Conservation (phyloP, 2,797 vertebrate genomes). For the Spatula versicolor region DNA sequence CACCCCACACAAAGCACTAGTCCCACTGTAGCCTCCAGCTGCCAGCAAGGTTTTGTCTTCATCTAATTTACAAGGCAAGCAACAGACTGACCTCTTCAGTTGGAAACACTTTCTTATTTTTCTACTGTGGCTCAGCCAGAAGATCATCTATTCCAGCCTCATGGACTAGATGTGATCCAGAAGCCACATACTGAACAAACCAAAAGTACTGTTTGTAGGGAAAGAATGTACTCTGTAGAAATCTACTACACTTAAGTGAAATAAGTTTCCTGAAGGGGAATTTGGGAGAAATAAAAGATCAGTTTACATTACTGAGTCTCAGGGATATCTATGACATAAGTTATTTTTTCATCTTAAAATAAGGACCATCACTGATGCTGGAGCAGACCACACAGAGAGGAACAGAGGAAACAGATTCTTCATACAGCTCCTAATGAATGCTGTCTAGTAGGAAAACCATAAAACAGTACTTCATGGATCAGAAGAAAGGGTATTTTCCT, state of each 20-base stretch:
- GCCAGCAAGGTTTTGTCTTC: neutral
- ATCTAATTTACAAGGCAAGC: neutral
- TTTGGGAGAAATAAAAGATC: neutral
- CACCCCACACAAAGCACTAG: neutral
- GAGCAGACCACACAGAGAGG: neutral
- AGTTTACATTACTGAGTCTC: neutral
- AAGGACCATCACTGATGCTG: neutral
- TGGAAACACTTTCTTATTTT: neutral
- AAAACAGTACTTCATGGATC: neutral
- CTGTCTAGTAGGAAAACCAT: neutral
- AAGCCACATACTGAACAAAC: neutral
- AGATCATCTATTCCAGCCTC: neutral
- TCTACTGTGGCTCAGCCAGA: neutral
- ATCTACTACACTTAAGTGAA: neutral
- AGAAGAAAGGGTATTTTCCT: neutral
- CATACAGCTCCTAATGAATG: neutral
- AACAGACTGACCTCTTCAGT: neutral
- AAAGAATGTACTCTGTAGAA: neutral
- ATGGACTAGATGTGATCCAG: neutral
- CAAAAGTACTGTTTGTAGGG: neutral
- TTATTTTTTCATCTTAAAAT: neutral
- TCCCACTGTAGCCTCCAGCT: neutral
- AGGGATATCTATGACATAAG: neutral
- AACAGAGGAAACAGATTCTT: neutral
- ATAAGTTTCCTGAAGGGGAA: neutral